Evolutionary conservation across 1,140 invertebrate genomes (phyloP), one percentile per base, ranked within the genome.

Genomic region (Plectrocnemia conspersa): DNA sequence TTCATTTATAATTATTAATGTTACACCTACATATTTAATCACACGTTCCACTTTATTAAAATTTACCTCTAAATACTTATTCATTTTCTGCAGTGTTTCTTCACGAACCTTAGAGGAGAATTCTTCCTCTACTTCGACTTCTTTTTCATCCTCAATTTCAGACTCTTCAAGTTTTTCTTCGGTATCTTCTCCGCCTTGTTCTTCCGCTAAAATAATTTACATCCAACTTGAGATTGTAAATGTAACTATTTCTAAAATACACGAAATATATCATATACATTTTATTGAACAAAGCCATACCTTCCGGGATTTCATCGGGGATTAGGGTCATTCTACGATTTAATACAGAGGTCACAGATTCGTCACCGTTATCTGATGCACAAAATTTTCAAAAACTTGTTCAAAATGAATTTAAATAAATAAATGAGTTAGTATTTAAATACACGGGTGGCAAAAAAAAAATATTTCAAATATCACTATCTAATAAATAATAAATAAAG

Each of bases 351-450:
- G 54, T 72, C 66, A 50, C 67, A 66, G 45, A 73, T 75, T 71
- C 76, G 75, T 66, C 74, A 72, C 65, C 69, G 42, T 45, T 40
- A 18, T 54, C 47, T 15, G 40, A 44, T 27, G 27, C 55, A n/a
- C n/a, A n/a, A n/a, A n/a, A n/a, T n/a, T n/a, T n/a, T n/a, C n/a
- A n/a, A n/a, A n/a, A n/a, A n/a, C n/a, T n/a, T n/a, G n/a, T n/a
- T n/a, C n/a, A n/a, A n/a, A n/a, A n/a, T n/a, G n/a, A n/a, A n/a
- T n/a, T n/a, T n/a, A n/a, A n/a, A n/a, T n/a, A n/a, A n/a, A n/a
- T n/a, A n/a, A n/a, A n/a, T n/a, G n/a, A n/a, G n/a, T n/a, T n/a
- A n/a, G n/a, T n/a, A n/a, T n/a, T n/a, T n/a, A n/a, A n/a, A n/a
- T n/a, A n/a, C n/a, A n/a, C n/a, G n/a, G n/a, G n/a, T n/a, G n/a